phyloP scores from a whole-genome alignment of 2,797 vertebrate species.

The Oreochromis grahami region DNA sequence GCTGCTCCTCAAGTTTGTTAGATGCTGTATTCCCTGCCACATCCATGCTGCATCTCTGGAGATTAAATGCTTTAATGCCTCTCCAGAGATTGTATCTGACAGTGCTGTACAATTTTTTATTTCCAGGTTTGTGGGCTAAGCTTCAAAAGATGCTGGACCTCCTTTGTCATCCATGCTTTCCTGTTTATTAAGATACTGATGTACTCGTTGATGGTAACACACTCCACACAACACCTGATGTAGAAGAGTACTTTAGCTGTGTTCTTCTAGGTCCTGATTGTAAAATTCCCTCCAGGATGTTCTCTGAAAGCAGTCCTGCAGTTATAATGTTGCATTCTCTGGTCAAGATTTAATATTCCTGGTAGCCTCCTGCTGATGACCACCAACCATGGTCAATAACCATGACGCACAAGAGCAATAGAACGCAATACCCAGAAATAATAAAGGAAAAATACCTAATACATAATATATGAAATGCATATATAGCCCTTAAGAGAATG shows the following conservation, averaged over 20 bases:
- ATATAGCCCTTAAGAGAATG: neutral
- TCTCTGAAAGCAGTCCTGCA: neutral
- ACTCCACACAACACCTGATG: neutral
- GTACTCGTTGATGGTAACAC: rapidly evolving
- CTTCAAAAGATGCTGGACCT: neutral
- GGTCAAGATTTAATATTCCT: neutral
- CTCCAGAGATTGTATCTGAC: neutral
- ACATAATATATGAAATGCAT: neutral
- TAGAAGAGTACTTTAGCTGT: neutral
- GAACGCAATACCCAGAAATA: neutral
- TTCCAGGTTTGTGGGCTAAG: neutral
- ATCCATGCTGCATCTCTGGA: neutral
- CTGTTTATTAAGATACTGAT: neutral
- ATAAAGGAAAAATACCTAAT: neutral
- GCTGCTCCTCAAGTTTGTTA: neutral
- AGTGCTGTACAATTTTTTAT: neutral
- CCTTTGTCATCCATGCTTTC: rapidly evolving
- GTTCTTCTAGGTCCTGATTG: neutral
- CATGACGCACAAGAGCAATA: rapidly evolving
- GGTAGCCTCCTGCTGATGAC: neutral
- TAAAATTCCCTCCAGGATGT: neutral
- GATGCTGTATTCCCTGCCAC: neutral
- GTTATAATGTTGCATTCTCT: neutral
- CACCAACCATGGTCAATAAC: neutral
- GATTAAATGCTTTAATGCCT: neutral